A percentile compares a stretch with the other conserved stretches of the same genome.
phyloP scores from a whole-genome alignment of 2,113 vertebrate genomes.

The Pleuronectes platessa region DNA sequence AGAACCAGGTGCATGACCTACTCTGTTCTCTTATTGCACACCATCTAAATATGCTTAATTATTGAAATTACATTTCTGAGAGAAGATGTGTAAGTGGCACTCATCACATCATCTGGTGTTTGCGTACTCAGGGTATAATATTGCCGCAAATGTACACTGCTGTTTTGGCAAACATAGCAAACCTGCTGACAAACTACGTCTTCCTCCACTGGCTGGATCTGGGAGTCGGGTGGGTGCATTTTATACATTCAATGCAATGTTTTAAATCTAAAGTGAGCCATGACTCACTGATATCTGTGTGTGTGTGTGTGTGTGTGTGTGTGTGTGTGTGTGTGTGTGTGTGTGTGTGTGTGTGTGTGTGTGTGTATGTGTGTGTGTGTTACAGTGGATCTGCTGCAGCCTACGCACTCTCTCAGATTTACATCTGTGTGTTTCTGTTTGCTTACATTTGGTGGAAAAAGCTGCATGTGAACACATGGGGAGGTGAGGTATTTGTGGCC shows the following conservation, averaged over 20 bases:
- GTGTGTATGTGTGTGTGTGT: constrained; percentile 24
- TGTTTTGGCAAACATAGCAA: constrained; percentile 86
- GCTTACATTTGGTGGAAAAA: constrained; percentile 86
- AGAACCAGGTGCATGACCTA: constrained; percentile 86
- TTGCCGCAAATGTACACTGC: constrained; percentile 87
- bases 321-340: constrained; percentile 17
- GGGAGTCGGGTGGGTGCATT: constrained; percentile 87
- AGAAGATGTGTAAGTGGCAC: background rate
- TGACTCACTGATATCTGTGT: background rate
- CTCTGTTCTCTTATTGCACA: background rate
- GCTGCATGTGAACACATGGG: constrained; percentile 87
- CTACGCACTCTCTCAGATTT: constrained; percentile 85
- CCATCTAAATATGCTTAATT: background rate
- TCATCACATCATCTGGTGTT: constrained; percentile 6
- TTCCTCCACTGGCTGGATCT: constrained; percentile 86
- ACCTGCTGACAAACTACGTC: constrained; percentile 85
- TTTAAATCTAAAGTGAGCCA: background rate
- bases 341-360: constrained; percentile 23
- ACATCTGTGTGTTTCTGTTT: constrained; percentile 81
- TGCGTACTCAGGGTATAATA: constrained; percentile 85
- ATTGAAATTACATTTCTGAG: background rate
- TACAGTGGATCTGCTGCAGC: constrained; percentile 90
- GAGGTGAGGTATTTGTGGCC: constrained; percentile 79
- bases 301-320: constrained; percentile 12
- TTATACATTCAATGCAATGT: background rate